phyloP scores from a whole-genome alignment of 35 echinoderm and acorn worm genomes.

The Apostichopus parvimensis region DNA sequence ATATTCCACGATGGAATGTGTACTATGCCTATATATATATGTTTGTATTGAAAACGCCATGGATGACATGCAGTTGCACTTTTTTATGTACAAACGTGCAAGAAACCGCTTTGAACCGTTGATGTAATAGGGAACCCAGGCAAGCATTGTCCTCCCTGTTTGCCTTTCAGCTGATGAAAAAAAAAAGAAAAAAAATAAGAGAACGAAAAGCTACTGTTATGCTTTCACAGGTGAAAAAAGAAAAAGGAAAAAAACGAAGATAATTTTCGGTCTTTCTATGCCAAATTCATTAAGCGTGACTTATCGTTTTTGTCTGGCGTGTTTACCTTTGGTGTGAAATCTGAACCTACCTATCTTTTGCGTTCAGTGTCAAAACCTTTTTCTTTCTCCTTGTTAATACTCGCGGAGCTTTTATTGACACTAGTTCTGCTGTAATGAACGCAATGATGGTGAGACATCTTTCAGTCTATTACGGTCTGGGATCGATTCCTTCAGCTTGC shows the following conservation, averaged over 20 bases:
- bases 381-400: constrained; percentile 29
- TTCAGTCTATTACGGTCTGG: constrained; percentile 15
- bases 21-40: no score
- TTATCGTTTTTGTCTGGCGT: not conserved
- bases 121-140: not conserved
- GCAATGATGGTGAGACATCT: constrained; percentile 39
- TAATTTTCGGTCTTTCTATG: not conserved
- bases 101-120: not conserved
- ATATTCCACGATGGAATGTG: no score
- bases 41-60: no score
- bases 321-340: constrained; percentile 45
- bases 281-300: constrained; percentile 16
- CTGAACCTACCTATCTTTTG: not conserved
- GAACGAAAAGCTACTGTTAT: no score
- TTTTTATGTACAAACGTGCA: not conserved
- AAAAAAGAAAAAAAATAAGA: no score
- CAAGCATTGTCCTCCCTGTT: not conserved
- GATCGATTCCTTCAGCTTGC: constrained; percentile 47
- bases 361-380: not conserved
- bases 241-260: not conserved
- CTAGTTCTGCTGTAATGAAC: constrained; percentile 33
- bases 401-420: constrained; percentile 14
- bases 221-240: no score
- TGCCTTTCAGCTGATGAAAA: not conserved
- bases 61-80: no score